phyloP scores from a whole-genome alignment of 2,113 vertebrate species.

The Galemys pyrenaicus region DNA sequence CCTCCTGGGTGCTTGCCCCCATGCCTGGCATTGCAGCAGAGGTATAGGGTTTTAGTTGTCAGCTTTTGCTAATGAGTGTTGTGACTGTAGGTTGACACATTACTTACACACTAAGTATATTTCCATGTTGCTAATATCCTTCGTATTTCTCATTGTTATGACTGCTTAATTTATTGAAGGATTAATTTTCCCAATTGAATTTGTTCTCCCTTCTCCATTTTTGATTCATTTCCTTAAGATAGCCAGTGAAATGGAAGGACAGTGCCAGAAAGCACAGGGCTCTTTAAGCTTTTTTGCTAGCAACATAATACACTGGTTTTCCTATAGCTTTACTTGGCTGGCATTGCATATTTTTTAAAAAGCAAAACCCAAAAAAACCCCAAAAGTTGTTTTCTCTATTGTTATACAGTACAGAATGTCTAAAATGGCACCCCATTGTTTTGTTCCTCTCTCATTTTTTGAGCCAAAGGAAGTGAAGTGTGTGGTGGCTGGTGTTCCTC shows the following conservation, averaged over 20 bases:
- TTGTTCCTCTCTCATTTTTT: conserved; percentile 34
- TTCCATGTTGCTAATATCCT: not conserved
- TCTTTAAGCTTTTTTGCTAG: not conserved
- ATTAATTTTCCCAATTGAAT: conserved; percentile 5
- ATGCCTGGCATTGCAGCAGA: not conserved
- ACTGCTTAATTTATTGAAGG: conserved; percentile 5
- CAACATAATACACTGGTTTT: not conserved
- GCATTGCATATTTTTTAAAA: conserved; percentile 23
- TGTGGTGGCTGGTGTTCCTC: not conserved
- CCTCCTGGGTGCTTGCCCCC: conserved; percentile 1
- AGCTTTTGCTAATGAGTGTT: not conserved
- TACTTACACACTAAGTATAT: not conserved
- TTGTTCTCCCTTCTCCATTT: not conserved
- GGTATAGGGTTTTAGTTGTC: not conserved
- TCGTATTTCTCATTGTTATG: not conserved
- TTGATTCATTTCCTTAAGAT: conserved; percentile 49
- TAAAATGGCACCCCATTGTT: conserved; percentile 3
- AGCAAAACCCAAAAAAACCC: not conserved
- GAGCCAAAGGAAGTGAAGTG: conserved; percentile 1
- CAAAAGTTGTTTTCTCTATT: not conserved
- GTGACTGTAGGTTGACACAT: not conserved
- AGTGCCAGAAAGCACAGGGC: not conserved
- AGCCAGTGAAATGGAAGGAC: not conserved
- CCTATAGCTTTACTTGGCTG: not conserved
- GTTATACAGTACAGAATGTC: not conserved